phyloP scores from a whole-genome alignment of 2,888 invertebrate genomes.

The Cinara cedri region DNA sequence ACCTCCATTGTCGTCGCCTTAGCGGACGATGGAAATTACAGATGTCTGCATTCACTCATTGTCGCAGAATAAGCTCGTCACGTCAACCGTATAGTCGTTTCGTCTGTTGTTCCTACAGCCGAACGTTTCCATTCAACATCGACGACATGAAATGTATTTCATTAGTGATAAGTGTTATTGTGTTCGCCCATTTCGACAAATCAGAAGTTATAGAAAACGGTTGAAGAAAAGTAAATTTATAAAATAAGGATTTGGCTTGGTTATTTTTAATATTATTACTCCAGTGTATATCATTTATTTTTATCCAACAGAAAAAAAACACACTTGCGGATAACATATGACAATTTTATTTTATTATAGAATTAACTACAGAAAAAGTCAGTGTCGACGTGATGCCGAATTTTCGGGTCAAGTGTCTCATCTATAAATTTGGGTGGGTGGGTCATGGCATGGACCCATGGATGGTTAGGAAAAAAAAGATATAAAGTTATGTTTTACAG shows the following conservation, averaged over 20 bases:
- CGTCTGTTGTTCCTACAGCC: conserved; percentile 31
- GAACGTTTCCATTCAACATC: conserved; percentile 35
- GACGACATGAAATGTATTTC: conserved; percentile 32
- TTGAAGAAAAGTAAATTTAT: conserved; percentile 25
- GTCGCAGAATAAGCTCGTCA: conserved; percentile 31
- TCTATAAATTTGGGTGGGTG: too few species aligned
- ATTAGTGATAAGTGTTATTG: conserved; percentile 40
- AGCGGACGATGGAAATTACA: conserved; percentile 10
- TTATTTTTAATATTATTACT: conserved; percentile 19
- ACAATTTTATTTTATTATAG: not conserved
- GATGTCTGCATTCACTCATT: conserved; percentile 5
- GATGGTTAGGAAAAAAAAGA: too few species aligned
- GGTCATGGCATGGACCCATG: too few species aligned
- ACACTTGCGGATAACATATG: not conserved
- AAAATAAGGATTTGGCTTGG: conserved; percentile 14
- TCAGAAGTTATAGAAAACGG: not conserved
- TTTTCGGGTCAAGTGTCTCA: too few species aligned
- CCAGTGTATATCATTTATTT: not conserved
- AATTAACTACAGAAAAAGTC: not conserved
- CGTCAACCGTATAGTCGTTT: conserved; percentile 35
- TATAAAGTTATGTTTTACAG: too few species aligned
- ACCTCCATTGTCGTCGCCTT: not conserved
- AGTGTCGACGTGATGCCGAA: too few species aligned
- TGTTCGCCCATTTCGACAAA: conserved; percentile 5
- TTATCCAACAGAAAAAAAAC: not conserved